Base-by-base conservation (phyloP, 2,113 vertebrate genomes). In the Alces alces region DNA sequence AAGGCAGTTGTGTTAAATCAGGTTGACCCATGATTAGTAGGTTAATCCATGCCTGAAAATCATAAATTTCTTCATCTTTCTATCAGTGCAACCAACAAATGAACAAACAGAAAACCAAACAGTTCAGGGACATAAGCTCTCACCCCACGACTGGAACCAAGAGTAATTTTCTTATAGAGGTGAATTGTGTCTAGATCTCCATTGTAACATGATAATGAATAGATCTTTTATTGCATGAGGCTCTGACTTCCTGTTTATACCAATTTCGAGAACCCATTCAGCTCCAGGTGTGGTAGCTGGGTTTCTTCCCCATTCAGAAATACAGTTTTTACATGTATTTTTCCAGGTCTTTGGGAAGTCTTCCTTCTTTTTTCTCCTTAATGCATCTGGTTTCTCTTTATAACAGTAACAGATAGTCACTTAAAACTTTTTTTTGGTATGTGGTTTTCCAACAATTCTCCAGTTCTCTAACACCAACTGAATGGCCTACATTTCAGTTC, bases 241-340 rank as follows among this genome's bases (percentile, higher is more conserved):
- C 55, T 88, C n/a, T 33, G 23, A 19, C 12, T 52, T 97, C 39
- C 64, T 97, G 23, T 93, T 89, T 70, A n/a, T 15, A 54, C 27
- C 61, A 85, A 45, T 73, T 19, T 82, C n/a, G 19, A 89, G 61
- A 94, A 28, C 25, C 25, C 66, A 28, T 89, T 83, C 43, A 61
- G 30, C 23, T 93, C 61, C 9, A 61, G 55, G 30, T 66, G 19
- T 23, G 84, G 76, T 89, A 78, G 27, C 92, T 79, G 78, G 27
- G 9, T 92, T 90, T 83, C 54, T 96, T 90, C 30, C 17, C 52
- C 47, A 52, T 78, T 93, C 73, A 96, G 47, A 98, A 95, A 80
- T 95, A 76, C 23, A 57, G 4, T 92, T 79, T 89, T 91, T 91
- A 52, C 33, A 73, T 61, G 33, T 52, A 60, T 57, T 96, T 93